Evolutionary conservation across 2,797 vertebrate species (phyloP).

Genomic region (Macroramphosus scolopax): DNA sequence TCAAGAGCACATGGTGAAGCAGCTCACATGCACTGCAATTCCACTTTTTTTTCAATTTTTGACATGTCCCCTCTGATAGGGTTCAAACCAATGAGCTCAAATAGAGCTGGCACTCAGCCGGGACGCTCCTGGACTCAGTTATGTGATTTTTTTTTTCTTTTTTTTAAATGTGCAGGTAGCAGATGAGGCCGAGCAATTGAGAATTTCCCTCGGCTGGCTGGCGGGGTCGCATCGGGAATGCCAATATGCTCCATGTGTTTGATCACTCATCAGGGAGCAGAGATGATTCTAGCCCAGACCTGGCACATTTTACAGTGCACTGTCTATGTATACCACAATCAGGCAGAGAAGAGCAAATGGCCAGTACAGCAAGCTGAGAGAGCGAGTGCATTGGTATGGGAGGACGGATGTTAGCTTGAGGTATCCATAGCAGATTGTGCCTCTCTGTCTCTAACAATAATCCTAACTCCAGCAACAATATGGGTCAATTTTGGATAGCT

Average conservation of each 20-base stretch:
- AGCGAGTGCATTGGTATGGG: conserved; percentile 21
- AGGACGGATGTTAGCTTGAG: conserved; percentile 16
- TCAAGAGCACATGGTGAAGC: conserved; percentile 20
- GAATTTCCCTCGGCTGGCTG: conserved; percentile 41
- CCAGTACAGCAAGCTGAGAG: conserved; percentile 7
- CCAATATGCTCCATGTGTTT: conserved; percentile 56
- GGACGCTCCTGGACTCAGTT: conserved; percentile 38
- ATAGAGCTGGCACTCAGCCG: conserved; percentile 45
- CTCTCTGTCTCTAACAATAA: conserved; percentile 51
- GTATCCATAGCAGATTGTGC: conserved; percentile 57
- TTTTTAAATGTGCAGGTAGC: conserved; percentile 59
- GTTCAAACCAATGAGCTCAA: conserved; percentile 52
- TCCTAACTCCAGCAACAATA: conserved; percentile 59
- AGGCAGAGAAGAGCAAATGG: conserved; percentile 23
- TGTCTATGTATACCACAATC: conserved; percentile 24
- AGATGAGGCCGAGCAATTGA: conserved; percentile 50
- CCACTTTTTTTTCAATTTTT: conserved; percentile 48
- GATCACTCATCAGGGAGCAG: conserved; percentile 55
- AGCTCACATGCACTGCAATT: conserved; percentile 50
- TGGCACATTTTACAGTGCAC: conserved; percentile 29
- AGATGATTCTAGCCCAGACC: conserved; percentile 24
- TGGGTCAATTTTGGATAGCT: conserved; percentile 61
- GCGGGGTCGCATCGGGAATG: conserved; percentile 44
- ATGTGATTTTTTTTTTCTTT: conserved; percentile 67
- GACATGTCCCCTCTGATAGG: conserved; percentile 53